A percentile compares a stretch with the other conserved stretches of the same genome.
These are phyloP conservation scores for Cryptosula pallasiana DNA, from an alignment of 2,888 invertebrate species.

Conservation along the genomic window DNA sequence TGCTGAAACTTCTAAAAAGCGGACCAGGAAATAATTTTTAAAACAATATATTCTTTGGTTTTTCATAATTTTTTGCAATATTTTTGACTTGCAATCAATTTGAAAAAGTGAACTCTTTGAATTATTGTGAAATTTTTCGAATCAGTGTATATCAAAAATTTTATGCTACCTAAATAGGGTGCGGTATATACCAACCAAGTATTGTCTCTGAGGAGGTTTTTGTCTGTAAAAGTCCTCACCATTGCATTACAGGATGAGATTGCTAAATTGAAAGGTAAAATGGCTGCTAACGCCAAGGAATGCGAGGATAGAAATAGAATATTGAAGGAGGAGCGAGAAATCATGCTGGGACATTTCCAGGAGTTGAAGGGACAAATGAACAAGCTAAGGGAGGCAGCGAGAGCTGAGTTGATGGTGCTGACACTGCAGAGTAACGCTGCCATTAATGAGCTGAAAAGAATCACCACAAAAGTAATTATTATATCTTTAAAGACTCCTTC, in stretches of 20 bases:
- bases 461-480: constrained; percentile 42
- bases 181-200: too few species aligned
- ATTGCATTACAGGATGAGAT: constrained; percentile 50
- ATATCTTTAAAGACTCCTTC: not conserved
- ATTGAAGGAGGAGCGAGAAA: constrained; percentile 51
- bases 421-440: constrained; percentile 50
- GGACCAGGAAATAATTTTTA: too few species aligned
- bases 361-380: constrained; percentile 53
- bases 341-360: constrained; percentile 38
- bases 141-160: too few species aligned
- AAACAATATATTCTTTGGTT: too few species aligned
- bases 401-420: constrained; percentile 48
- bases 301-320: constrained; percentile 50
- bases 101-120: too few species aligned
- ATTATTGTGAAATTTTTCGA: too few species aligned
- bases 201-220: too few species aligned
- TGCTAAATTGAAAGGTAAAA: constrained; percentile 45
- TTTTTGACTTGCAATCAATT: too few species aligned
- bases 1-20: too few species aligned
- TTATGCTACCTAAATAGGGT: too few species aligned
- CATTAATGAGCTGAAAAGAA: constrained; percentile 45
- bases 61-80: too few species aligned
- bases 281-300: constrained; percentile 48
- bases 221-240: too few species aligned
- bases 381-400: constrained; percentile 46